phyloP scores from a whole-genome alignment of 2,113 vertebrate genomes.

The Tragulus kanchil region DNA sequence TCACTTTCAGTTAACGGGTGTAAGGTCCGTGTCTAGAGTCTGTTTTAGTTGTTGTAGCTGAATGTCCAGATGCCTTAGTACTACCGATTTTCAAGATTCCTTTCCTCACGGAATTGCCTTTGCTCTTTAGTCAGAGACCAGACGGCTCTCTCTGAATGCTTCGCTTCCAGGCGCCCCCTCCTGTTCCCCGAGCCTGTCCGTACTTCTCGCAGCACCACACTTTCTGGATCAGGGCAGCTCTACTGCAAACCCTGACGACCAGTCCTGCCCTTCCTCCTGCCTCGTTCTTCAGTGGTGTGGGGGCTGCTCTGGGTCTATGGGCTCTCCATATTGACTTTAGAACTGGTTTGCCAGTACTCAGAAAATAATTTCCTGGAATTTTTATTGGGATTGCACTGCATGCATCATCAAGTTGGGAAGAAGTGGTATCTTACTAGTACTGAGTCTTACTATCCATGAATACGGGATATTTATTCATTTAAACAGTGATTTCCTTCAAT shows the following conservation, averaged over 20 bases:
- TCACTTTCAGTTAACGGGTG: background rate
- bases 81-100: background rate
- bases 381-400: background rate
- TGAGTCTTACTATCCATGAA: background rate
- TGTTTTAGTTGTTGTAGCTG: background rate
- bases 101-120: background rate
- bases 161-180: background rate
- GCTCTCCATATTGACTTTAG: background rate
- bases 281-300: background rate
- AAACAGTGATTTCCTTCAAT: background rate
- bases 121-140: background rate
- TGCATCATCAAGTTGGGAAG: background rate
- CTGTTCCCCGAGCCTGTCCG: too few relatives aligned
- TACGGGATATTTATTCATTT: background rate
- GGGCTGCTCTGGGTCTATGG: background rate
- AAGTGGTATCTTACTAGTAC: background rate
- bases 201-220: background rate
- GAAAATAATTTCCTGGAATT: background rate
- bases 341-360: background rate
- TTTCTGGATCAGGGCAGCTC: background rate
- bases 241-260: background rate
- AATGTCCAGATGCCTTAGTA: background rate
- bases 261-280: background rate
- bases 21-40: background rate
- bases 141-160: background rate